These are phyloP conservation scores for Caenorhabditis doughertyi DNA, from an alignment of 2,888 invertebrate species.

Conservation along the genomic window DNA sequence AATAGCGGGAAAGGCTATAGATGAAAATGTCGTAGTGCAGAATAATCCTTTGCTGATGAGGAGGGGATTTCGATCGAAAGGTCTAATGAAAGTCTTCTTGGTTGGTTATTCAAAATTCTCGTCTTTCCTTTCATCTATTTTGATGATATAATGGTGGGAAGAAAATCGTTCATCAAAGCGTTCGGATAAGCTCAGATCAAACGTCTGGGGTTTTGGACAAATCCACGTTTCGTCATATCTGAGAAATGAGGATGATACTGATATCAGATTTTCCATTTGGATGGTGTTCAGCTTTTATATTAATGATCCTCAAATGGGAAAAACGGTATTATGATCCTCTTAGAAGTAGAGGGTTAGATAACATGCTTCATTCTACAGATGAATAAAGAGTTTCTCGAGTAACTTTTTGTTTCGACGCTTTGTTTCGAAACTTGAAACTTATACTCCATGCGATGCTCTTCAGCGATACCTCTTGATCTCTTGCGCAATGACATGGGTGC, in stretches of 20 bases:
- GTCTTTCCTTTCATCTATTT: conserved; percentile 3
- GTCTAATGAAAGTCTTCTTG: conserved; percentile 45
- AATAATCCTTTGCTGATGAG: conserved; percentile 40
- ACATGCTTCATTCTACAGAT: no score
- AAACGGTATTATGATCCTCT: no score
- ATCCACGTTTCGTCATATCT: conserved; percentile 12
- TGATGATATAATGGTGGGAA: conserved; percentile 24
- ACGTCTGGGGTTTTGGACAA: neutral
- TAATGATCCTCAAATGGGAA: no score
- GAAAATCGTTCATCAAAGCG: conserved; percentile 17
- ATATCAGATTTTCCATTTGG: no score
- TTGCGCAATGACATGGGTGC: neutral
- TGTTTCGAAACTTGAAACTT: no score
- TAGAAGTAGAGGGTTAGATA: no score
- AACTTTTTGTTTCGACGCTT: no score
- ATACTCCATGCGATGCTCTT: no score
- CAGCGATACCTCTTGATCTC: neutral
- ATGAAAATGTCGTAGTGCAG: neutral
- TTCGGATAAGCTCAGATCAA: conserved; percentile 51
- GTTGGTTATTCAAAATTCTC: conserved; percentile 32
- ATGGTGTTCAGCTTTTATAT: no score
- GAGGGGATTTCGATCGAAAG: conserved; percentile 29
- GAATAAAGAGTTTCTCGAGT: no score
- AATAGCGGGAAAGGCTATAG: neutral
- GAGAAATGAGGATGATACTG: neutral